Percentiles rank a stretch among this genome's conserved stretches.
Conservation (phyloP, 2,113 vertebrate genomes). For the Vombatus ursinus region DNA sequence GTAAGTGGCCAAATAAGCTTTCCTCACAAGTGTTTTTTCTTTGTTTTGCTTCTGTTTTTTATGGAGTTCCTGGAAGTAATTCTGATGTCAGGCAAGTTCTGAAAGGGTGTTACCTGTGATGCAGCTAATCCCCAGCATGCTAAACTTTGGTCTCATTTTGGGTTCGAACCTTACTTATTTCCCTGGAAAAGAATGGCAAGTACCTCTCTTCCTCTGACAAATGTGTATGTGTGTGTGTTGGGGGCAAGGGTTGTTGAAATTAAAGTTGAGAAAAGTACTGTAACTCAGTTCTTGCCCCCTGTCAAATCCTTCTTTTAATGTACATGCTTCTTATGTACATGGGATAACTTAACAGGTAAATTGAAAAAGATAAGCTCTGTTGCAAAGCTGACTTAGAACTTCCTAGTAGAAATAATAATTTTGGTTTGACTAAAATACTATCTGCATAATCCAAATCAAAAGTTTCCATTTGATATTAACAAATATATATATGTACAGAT, state of each 20-base stretch:
- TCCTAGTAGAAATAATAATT: background rate
- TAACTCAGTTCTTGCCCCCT: background rate
- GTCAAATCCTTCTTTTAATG: background rate
- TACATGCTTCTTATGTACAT: background rate
- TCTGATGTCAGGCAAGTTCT: background rate
- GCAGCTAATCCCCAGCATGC: background rate
- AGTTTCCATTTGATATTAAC: background rate
- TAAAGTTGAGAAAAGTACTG: background rate
- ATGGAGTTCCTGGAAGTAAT: background rate
- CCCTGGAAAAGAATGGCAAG: background rate
- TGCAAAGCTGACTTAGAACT: background rate
- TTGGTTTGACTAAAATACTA: background rate
- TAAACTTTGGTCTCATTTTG: background rate
- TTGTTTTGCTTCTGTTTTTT: background rate
- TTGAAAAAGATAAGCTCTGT: background rate
- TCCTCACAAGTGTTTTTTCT: background rate
- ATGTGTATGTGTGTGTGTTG: too few species aligned
- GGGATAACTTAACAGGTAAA: background rate
- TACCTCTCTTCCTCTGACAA: background rate
- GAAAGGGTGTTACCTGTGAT: background rate
- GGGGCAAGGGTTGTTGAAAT: background rate
- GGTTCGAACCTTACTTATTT: background rate
- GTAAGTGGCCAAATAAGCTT: background rate
- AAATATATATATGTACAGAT: background rate
- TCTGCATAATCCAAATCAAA: background rate